Base-by-base conservation (phyloP, 2,888 invertebrate species). In the Catotricha subobsoleta region DNA sequence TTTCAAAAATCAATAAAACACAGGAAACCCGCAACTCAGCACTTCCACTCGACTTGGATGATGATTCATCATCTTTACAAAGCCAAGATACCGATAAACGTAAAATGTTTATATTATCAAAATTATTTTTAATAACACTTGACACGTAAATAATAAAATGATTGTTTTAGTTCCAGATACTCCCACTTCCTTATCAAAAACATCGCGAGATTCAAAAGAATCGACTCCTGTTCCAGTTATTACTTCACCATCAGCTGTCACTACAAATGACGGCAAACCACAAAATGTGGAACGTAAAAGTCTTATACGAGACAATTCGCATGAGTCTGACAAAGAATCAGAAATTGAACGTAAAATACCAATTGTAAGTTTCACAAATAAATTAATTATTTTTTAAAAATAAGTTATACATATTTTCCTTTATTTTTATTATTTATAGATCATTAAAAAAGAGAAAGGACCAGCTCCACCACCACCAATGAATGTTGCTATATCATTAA, bases 21-120 rank as follows among this genome's bases (percentile, higher is more conserved):
- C 61, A 84, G 86, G 84, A 86, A 76, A 81, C 80, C 68, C 84
- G 84, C 74, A 79, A 78, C 64, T 83, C 84, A 57, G 83, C 83
- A 69, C 76, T 80, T 68, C 83, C 79, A 58, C 78, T 83, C 76
- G 83, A 83, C 69, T 72, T 80, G 74, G 86, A 84, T 80, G 86
- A 86, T 81, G 86, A 87, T 71, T 76, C 82, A 55, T 76, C 80
- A 57, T 82, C 84, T 48, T 73, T 82, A 60, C 74, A 78, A 64
- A 78, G 78, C 67, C 80, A 76, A 71, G 84, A 83, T 63, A 75
- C 76, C 65, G 84, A 84, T 67, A 86, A 84, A 68, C 53, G 62
- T 62, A 52, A 52, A n/a, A n/a, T n/a, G 55, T 47, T 30, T 16
- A 21, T 39, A 41, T 27, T 39, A 31, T 15, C 31, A 28, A 21